Evolutionary conservation across 2,797 vertebrate genomes (phyloP), one percentile per base, ranked within the genome.

Genomic region (Cygnus olor): DNA sequence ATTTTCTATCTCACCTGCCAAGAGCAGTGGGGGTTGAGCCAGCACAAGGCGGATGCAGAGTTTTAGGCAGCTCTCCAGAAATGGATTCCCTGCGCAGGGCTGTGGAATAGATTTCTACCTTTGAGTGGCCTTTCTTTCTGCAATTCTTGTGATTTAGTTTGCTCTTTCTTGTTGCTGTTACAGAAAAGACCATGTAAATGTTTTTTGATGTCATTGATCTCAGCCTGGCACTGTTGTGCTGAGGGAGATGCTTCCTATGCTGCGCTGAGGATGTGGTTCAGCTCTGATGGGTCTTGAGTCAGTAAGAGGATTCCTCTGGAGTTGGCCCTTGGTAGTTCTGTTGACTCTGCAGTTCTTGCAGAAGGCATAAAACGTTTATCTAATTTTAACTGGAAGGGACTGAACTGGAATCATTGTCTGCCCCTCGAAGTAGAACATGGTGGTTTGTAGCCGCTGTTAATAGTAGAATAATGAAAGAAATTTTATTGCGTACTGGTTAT

Each of bases 1-100:
- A 73, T 92, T 93, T 83, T 42, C 89, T 94, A 11, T 80, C 81
- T 94, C 85, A 90, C 95, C 85, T 93, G 97, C 97, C 97, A 97
- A 97, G 94, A 87, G 81, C 85, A 69, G 83, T 34, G 76, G 53
- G 70, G 85, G 82, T 86, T 20, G 85, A 95, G 97, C 97, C 97
- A 97, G 94, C 92, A 68, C 68, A 78, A 94, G 95, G 94, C 79
- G 92, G 96, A 96, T 96, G 91, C n/a, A 28, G 89, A 88, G 80
- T 45, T 95, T 94, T 85, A 85, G 93, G 88, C 94, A 93, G 54
- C 80, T 87, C 81, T 96, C 96, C 95, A 96, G 96, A 89, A 93
- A 85, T 94, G 86, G 90, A 93, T 95, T 96, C 92, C 78, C 86
- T 14, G 64, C 2, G 0, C 71, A 57, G 89, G 87, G 69, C 76